phyloP scores from a whole-genome alignment of 2,797 vertebrate species.

The Martes flavigula region DNA sequence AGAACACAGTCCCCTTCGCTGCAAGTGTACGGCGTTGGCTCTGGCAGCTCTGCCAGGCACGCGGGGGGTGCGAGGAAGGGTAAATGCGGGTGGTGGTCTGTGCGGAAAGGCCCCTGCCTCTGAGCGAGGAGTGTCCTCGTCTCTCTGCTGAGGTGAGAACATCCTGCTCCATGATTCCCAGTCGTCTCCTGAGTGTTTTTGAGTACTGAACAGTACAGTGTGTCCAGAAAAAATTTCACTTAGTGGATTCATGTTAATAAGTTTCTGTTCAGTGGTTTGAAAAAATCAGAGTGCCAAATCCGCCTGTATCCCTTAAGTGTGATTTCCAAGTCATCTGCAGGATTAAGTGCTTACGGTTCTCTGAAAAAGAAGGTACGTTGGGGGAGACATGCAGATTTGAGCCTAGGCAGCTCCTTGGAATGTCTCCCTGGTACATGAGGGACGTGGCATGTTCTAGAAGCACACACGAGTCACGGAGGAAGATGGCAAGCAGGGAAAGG shows the following conservation, averaged over 20 bases:
- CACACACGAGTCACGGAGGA: background rate
- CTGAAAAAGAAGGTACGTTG: background rate
- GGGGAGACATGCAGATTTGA: too few relatives aligned
- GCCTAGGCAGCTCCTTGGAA: background rate
- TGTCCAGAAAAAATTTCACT: background rate
- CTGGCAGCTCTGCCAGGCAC: too few relatives aligned
- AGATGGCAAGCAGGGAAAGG: background rate
- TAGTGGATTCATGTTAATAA: background rate
- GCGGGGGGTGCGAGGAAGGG: background rate
- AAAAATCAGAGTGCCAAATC: background rate
- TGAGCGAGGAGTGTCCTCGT: accelerated
- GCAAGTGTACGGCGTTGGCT: background rate
- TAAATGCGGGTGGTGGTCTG: accelerated
- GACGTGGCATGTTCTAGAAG: accelerated
- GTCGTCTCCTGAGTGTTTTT: background rate
- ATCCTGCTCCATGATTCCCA: background rate
- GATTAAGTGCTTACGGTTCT: background rate
- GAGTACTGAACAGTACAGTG: background rate
- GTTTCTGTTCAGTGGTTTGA: background rate
- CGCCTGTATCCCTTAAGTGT: background rate
- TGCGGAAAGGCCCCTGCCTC: background rate
- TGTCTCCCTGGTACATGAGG: background rate
- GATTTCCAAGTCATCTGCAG: background rate
- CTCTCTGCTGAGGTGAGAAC: background rate
- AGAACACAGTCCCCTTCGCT: background rate